Evolutionary conservation across 2,888 invertebrate genomes (phyloP), one percentile per base, ranked within the genome.

Genomic region (Zootermopsis nevadensis): DNA sequence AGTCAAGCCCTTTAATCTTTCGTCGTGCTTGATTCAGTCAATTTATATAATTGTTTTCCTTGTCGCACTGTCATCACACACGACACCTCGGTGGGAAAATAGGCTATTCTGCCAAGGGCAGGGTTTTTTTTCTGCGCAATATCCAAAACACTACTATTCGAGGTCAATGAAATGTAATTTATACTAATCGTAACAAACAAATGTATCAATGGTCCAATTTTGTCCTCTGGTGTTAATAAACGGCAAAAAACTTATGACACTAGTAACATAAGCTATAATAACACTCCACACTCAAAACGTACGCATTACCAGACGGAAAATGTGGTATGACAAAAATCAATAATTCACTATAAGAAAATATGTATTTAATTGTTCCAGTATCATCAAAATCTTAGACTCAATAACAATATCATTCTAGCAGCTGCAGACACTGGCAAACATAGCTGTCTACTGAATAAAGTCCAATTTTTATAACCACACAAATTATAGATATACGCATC

Each of bases 61-160:
- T 66, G 60, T 60, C 60, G 27, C 60, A 60, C 27, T 60, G 60
- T 60, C 33, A 76, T 30, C 55, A 77, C 53, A 55, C 33, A 55
- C 53, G 53, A 67, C 77, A 81, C 81, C 22, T 83, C 48, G 69
- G 48, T 31, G 12, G 66, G 82, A 79, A 77, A 82, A 82, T 80
- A 82, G 38, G 83, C 67, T 80, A 80, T 48, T 66, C 88, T 87
- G 87, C 88, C 89, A 89, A 89, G 89, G 89, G 88, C 89, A 89
- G 87, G 85, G 87, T 31, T 53, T 88, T 88, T 89, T 89, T 89
- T 88, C 88, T 89, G 89, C 90, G 90, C 89, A 90, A 89, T 89
- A 88, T 66, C 80, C 87, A 86, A 86, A 87, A 87, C 86, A 85
- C 86, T 87, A 87, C 86, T 86, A 88, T 88, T 88, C 88, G 88